These are phyloP conservation scores for Bemisia tabaci DNA, from an alignment of 1,140 invertebrate species.

Conservation along the genomic window DNA sequence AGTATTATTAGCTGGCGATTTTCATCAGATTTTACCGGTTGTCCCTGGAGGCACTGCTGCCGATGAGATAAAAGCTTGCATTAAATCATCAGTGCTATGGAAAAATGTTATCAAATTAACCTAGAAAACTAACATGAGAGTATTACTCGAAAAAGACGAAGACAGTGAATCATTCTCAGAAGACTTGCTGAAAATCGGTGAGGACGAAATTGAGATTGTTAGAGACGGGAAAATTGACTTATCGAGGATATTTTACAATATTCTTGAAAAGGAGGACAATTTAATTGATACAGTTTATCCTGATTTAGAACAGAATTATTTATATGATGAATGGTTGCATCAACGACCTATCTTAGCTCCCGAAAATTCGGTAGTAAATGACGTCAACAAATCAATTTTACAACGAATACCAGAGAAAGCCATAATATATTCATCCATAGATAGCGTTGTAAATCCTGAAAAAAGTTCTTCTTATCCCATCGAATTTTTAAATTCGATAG, in stretches of 20 bases:
- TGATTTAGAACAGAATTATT: background rate
- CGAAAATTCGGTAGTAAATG: conserved; percentile 30
- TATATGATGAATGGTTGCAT: conserved; percentile 29
- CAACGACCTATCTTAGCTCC: conserved; percentile 29
- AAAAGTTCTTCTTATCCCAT: conserved; percentile 27
- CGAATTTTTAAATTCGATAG: conserved; percentile 30
- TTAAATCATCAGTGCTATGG: background rate
- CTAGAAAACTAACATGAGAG: conserved; percentile 10
- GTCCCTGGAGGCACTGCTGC: background rate
- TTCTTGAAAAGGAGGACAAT: background rate
- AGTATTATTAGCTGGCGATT: conserved; percentile 15
- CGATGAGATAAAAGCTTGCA: background rate
- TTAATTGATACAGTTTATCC: background rate
- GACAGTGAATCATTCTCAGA: background rate
- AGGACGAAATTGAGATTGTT: background rate
- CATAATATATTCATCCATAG: conserved; percentile 28
- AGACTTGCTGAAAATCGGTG: background rate
- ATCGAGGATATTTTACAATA: background rate
- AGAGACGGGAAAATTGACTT: background rate
- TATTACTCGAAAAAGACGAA: background rate
- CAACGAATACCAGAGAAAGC: no score
- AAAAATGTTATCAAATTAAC: conserved; percentile 10
- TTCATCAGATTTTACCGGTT: conserved; percentile 3
- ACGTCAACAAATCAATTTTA: conserved; percentile 25
- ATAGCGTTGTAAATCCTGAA: conserved; percentile 23